phyloP scores from a whole-genome alignment of 2,797 vertebrate genomes.

The Cercopithecus neglectus region DNA sequence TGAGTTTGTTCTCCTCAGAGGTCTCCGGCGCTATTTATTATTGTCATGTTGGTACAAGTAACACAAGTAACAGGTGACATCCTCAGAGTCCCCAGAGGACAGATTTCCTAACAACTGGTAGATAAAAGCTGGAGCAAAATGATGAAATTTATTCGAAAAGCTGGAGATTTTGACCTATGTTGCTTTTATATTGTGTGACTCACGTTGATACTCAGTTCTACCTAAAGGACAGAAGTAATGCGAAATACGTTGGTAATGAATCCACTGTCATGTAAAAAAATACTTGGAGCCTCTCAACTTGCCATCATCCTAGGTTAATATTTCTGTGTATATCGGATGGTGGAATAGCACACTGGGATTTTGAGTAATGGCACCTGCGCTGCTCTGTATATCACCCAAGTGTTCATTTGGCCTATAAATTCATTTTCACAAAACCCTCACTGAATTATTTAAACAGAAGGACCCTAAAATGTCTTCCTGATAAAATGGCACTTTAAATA shows the following conservation, averaged over 20 bases:
- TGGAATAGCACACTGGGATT: neutral
- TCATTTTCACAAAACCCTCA: slow-evolving; percentile 1
- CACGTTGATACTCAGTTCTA: neutral
- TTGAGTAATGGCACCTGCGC: neutral
- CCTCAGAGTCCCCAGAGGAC: neutral
- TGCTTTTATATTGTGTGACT: neutral
- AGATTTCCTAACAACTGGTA: neutral
- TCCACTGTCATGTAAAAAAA: neutral
- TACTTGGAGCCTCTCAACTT: neutral
- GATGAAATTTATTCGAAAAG: neutral
- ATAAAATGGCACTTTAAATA: slow-evolving; percentile 33
- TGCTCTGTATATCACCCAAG: neutral
- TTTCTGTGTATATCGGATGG: neutral
- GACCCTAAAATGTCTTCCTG: neutral
- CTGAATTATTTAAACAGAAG: slow-evolving; percentile 21
- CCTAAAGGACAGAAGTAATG: neutral
- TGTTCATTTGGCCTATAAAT: neutral
- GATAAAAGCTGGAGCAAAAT: slow-evolving; percentile 3
- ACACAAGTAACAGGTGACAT: neutral
- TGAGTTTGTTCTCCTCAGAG: neutral
- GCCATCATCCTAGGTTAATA: neutral
- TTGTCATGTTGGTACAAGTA: neutral
- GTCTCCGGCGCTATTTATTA: neutral
- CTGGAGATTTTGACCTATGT: neutral
- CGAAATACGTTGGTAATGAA: neutral